Base-by-base conservation (phyloP, 2,797 vertebrate genomes). In the Muraenolepis orangiensis region DNA sequence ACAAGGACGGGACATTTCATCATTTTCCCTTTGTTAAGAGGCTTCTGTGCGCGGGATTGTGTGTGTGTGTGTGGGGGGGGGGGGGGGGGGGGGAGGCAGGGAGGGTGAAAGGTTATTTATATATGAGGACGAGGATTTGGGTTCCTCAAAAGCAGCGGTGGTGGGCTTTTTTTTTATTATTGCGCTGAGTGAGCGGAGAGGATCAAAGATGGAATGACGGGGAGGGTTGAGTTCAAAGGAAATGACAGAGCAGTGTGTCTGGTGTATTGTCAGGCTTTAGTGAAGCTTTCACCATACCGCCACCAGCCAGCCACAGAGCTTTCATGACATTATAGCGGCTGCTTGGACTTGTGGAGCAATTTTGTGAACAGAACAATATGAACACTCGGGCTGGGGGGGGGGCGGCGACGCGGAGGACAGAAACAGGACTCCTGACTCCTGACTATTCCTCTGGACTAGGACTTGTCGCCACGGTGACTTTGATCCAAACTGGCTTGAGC, bases 121-220 rank as follows among this genome's bases (percentile, higher is more conserved):
- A 82, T 83, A 74, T 82, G 81, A 88, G 83, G 85, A 87, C 83
- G 85, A 82, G 84, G 89, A 90, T 90, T 87, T 86, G 76, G 78
- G 76, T 73, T 78, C 75, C 71, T 85, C 83, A 83, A 82, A 88
- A 86, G 79, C 80, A 77, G 80, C 77, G 82, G 79, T 86, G 75
- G 82, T 86, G 75, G 82, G 79, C 72, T 80, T 88, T 34, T 80
- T 88, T 51, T 88, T 86, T 86, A 89, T 87, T 89, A 91, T 88
- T 81, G 81, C 78, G 42, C 82, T 73, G 87, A 84, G 77, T 86
- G 77, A 76, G 88, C 74, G 64, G 82, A 78, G 78, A 83, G 82
- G 87, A 91, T 91, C 84, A 91, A 81, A 89, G 83, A 85, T 89
- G 85, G 82, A 81, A 82, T 75, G 81, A 85, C 77, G 78, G 73